Percentiles rank a stretch among this genome's conserved stretches.
phyloP scores from a whole-genome alignment of 2,113 vertebrate species.

The Andinoacara biseriatus region DNA sequence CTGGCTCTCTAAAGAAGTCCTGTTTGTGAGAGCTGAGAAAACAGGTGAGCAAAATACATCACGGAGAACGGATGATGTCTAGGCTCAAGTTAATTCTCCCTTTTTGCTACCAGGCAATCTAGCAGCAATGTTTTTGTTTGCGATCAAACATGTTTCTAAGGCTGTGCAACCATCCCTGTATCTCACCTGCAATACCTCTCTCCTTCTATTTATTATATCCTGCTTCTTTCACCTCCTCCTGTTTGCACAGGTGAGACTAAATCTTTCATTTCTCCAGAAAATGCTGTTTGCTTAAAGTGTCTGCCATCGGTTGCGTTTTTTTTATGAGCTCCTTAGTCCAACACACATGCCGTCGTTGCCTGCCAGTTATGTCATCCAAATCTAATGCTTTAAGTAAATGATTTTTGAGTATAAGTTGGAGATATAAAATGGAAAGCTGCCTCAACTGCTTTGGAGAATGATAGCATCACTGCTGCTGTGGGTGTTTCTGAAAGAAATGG shows the following conservation, averaged over 20 bases:
- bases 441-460: conserved; percentile 36
- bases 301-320: conserved; percentile 5
- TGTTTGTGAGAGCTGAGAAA: neutral
- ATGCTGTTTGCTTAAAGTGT: conserved; percentile 41
- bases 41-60: conserved; percentile 11
- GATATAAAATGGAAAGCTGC: conserved; percentile 53
- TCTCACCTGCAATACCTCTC: conserved; percentile 18
- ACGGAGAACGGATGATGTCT: conserved; percentile 19
- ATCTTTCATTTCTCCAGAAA: conserved; percentile 46
- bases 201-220: neutral
- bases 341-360: conserved; percentile 39
- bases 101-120: conserved; percentile 17
- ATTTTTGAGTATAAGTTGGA: conserved; percentile 50
- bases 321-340: conserved; percentile 46
- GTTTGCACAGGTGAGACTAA: conserved; percentile 49
- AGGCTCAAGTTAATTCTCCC: conserved; percentile 22
- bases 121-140: conserved; percentile 19
- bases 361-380: conserved; percentile 40
- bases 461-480: conserved; percentile 42
- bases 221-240: neutral
- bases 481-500: conserved; percentile 10
- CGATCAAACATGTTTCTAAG: conserved; percentile 38
- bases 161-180: conserved; percentile 12
- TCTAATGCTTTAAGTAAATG: conserved; percentile 57
- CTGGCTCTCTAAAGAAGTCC: neutral